Conservation (phyloP, 2,113 vertebrate species). For the Notothenia rossii region DNA sequence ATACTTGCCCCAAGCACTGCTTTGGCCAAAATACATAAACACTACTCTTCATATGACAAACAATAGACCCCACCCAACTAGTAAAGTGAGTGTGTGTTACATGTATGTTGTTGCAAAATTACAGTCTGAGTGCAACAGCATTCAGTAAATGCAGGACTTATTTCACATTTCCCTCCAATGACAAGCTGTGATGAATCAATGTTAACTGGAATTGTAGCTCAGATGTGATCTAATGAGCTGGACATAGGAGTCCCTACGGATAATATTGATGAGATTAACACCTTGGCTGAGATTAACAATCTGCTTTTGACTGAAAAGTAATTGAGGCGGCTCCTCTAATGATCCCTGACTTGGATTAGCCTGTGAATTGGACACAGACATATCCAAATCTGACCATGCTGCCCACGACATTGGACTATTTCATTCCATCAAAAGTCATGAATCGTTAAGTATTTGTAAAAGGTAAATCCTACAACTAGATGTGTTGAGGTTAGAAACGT, state of each 20-base stretch:
- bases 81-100: background rate
- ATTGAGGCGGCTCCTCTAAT: slow-evolving; percentile 45
- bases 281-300: slow-evolving; percentile 46
- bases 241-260: background rate
- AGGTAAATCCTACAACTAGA: fast-evolving
- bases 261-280: slow-evolving; percentile 66
- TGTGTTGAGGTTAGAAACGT: background rate
- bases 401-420: background rate
- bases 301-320: slow-evolving; percentile 41
- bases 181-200: background rate
- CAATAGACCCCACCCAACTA: slow-evolving; percentile 55
- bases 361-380: slow-evolving; percentile 41
- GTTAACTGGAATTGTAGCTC: background rate
- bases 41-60: slow-evolving; percentile 1
- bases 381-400: slow-evolving; percentile 34
- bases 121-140: background rate
- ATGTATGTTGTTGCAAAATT: background rate
- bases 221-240: slow-evolving; percentile 7
- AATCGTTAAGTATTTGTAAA: background rate
- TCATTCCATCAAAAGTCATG: too few relatives aligned
- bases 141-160: background rate
- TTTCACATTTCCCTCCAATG: background rate
- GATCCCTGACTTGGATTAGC: slow-evolving; percentile 62
- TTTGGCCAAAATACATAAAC: slow-evolving; percentile 22
- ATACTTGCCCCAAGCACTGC: slow-evolving; percentile 22